Percentiles rank a stretch among this genome's conserved stretches.
phyloP scores from a whole-genome alignment of 2,797 vertebrate genomes.

The Avahi laniger region DNA sequence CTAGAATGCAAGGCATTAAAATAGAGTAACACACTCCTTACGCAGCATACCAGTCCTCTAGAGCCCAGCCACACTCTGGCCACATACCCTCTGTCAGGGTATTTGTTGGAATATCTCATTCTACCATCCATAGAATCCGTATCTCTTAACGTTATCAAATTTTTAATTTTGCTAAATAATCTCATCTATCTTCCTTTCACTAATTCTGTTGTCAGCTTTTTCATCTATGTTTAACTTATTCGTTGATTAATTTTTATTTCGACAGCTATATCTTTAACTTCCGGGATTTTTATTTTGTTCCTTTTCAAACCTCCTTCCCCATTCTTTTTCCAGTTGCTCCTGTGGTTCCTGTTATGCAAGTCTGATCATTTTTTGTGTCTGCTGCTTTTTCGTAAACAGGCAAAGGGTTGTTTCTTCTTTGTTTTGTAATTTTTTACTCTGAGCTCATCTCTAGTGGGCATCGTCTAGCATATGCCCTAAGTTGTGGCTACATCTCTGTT shows the following conservation, averaged over 20 bases:
- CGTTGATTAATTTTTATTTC: background rate
- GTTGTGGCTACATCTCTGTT: background rate
- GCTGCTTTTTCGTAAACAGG: background rate
- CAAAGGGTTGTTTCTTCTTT: background rate
- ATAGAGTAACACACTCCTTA: background rate
- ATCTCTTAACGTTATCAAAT: background rate
- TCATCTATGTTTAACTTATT: background rate
- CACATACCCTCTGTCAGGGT: background rate
- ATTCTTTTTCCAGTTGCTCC: background rate
- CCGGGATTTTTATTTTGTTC: background rate
- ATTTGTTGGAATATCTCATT: background rate
- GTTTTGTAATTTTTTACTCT: background rate
- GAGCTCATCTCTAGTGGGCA: background rate
- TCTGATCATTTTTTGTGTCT: background rate
- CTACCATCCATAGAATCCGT: background rate
- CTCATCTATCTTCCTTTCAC: background rate
- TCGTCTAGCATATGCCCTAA: background rate
- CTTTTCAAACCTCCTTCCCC: background rate
- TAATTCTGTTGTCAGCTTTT: background rate
- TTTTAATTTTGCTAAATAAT: background rate
- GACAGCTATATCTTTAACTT: background rate
- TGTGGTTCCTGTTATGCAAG: background rate
- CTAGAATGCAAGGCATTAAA: background rate
- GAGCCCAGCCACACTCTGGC: background rate
- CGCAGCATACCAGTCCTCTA: accelerated